Evolutionary conservation across 2,888 invertebrate genomes (phyloP).

Genomic region (Volucella inflata): DNA sequence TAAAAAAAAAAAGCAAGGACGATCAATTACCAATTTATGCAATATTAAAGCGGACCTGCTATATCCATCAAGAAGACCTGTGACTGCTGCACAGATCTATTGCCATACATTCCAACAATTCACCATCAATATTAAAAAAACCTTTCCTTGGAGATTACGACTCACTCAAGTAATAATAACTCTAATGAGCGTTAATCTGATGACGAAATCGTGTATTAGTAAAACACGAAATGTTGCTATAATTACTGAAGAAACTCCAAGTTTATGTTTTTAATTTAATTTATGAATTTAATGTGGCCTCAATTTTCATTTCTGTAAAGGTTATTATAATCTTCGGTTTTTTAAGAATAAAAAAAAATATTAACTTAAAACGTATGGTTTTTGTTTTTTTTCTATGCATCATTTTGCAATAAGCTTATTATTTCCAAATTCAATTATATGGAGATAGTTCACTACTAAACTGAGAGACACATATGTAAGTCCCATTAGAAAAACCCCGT

Average conservation of each 20-base stretch:
- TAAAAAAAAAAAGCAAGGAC: neutral
- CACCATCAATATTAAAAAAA: neutral
- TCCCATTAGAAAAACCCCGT: too few relatives aligned
- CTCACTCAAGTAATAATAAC: neutral
- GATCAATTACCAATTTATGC: neutral
- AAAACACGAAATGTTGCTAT: slow-evolving; percentile 9
- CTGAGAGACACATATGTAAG: slow-evolving; percentile 2
- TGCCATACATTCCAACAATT: too few relatives aligned
- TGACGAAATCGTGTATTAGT: slow-evolving; percentile 1
- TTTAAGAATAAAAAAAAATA: neutral
- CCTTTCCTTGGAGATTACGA: neutral
- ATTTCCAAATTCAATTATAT: slow-evolving; percentile 6
- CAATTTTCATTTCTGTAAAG: neutral
- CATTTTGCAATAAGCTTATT: neutral
- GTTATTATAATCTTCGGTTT: neutral
- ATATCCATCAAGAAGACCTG: neutral
- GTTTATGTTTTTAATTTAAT: neutral
- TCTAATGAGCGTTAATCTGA: neutral
- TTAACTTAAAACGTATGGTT: neutral
- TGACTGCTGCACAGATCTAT: neutral
- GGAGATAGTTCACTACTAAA: slow-evolving; percentile 16
- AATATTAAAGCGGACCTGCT: neutral
- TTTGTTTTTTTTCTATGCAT: slow-evolving; percentile 5
- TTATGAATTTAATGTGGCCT: slow-evolving; percentile 6
- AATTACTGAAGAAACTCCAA: slow-evolving; percentile 3